A percentile compares a stretch with the other conserved stretches of the same genome.
phyloP scores from a whole-genome alignment of 1,140 invertebrate genomes.

The Meteorus sp. region DNA sequence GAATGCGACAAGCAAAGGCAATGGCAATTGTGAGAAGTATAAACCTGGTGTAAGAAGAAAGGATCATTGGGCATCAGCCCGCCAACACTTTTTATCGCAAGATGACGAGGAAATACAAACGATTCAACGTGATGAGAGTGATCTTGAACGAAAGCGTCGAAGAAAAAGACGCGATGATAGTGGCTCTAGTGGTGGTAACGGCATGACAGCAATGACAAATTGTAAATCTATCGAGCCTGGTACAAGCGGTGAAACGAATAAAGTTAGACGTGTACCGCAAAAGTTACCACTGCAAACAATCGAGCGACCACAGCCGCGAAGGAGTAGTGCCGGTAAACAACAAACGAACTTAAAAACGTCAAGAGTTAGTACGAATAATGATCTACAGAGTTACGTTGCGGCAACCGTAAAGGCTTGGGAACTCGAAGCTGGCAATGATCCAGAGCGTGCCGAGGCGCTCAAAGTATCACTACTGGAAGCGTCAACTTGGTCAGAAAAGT shows the following conservation, averaged over 20 bases:
- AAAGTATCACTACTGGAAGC: constrained; percentile 42
- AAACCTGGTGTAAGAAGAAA: constrained; percentile 45
- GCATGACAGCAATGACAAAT: constrained; percentile 23
- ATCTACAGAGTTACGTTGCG: constrained; percentile 37
- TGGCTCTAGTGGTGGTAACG: constrained; percentile 34
- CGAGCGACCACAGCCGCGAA: constrained; percentile 39
- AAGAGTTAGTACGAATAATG: constrained; percentile 37
- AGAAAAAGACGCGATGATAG: constrained; percentile 42
- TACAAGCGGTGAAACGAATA: constrained; percentile 34
- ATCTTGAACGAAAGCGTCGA: constrained; percentile 41
- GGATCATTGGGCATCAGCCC: constrained; percentile 55
- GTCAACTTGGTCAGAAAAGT: constrained; percentile 48
- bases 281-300: constrained; percentile 47
- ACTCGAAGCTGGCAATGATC: constrained; percentile 39
- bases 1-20: constrained; percentile 44
- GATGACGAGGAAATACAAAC: constrained; percentile 40
- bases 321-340: constrained; percentile 21
- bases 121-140: constrained; percentile 37
- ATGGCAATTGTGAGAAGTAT: constrained; percentile 42
- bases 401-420: constrained; percentile 48
- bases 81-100: constrained; percentile 48
- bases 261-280: constrained; percentile 45
- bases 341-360: constrained; percentile 33
- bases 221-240: constrained; percentile 31
- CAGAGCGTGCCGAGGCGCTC: constrained; percentile 33